Evolutionary conservation across 1,140 invertebrate species (phyloP).

Genomic region (Dolichoris vasculosae): DNA sequence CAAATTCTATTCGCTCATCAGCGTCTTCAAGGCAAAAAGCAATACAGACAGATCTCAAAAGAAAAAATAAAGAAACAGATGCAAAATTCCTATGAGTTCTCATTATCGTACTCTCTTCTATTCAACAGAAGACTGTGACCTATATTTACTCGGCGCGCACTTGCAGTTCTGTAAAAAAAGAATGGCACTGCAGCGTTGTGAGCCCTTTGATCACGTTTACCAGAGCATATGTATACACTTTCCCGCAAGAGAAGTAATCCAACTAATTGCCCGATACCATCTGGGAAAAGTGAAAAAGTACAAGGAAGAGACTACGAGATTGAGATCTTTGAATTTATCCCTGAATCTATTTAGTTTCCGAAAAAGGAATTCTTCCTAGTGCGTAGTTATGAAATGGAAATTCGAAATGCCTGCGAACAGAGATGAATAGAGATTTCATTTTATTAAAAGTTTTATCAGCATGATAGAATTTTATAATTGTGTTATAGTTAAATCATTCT

Average conservation of each 20-base stretch:
- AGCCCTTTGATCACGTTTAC: not conserved
- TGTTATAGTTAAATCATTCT: too few relatives aligned
- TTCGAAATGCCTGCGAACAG: too few relatives aligned
- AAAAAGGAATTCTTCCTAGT: too few relatives aligned
- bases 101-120: slow-evolving; percentile 30
- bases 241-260: not conserved
- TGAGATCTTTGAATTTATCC: too few relatives aligned
- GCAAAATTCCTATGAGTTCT: slow-evolving; percentile 6
- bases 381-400: too few relatives aligned
- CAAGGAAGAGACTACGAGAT: too few relatives aligned
- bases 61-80: not conserved
- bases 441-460: too few relatives aligned
- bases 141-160: slow-evolving; percentile 27
- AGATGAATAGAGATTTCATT: too few relatives aligned
- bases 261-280: not conserved
- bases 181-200: not conserved
- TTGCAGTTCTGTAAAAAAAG: not conserved
- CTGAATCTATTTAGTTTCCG: too few relatives aligned
- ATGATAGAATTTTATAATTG: too few relatives aligned
- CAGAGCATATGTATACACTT: not conserved
- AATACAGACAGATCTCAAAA: not conserved
- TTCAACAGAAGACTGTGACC: slow-evolving; percentile 45
- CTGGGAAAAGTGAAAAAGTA: too few relatives aligned
- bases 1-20: not conserved
- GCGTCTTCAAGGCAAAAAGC: not conserved